Conservation (phyloP, 1,140 invertebrate species). For the Apis florea region DNA sequence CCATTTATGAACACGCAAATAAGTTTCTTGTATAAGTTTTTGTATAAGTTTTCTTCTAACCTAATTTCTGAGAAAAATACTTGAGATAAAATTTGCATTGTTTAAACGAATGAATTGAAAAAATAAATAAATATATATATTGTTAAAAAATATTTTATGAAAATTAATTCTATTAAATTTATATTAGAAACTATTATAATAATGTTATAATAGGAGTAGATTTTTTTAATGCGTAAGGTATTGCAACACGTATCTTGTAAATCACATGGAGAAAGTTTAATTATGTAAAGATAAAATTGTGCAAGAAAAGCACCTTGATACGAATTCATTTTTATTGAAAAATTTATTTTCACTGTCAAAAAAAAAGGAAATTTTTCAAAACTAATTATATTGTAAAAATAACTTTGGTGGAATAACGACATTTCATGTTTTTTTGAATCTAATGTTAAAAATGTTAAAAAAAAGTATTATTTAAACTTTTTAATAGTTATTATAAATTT, state of each 20-base stretch:
- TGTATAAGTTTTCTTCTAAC: not conserved
- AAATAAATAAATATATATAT: not conserved
- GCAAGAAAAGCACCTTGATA: not conserved
- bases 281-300: not conserved
- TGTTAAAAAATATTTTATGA: not conserved
- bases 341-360: not conserved
- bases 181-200: not conserved
- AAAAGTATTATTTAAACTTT: not conserved
- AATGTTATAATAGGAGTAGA: not conserved
- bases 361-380: not conserved
- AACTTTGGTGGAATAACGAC: not conserved
- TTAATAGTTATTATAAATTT: no score
- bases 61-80: not conserved
- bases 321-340: no score
- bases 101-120: no score
- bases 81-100: no score
- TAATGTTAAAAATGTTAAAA: no score
- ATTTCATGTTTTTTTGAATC: not conserved
- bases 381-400: not conserved
- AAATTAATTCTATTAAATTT: not conserved
- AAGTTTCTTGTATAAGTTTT: not conserved
- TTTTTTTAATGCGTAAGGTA: not conserved
- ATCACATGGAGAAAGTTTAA: constrained; percentile 10
- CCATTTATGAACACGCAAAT: not conserved
- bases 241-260: not conserved